Conservation (phyloP, 1,140 invertebrate genomes). For the Diabrotica undecimpunctata region DNA sequence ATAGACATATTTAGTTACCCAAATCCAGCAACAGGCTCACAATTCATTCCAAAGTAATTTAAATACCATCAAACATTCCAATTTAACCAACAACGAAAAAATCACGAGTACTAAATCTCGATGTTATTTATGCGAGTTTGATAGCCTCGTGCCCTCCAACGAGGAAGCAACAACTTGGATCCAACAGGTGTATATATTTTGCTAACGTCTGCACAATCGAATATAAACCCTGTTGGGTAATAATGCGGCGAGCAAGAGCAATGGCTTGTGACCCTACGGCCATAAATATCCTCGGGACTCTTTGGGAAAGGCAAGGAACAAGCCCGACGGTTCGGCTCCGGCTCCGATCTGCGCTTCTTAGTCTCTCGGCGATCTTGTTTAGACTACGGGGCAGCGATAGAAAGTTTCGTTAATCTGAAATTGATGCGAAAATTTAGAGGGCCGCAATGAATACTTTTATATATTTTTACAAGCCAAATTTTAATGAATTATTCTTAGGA, state of each 20-base stretch:
- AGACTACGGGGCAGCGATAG: too few species aligned
- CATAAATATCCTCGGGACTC: slow-evolving; percentile 46
- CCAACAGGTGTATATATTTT: slow-evolving; percentile 49
- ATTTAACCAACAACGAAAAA: background rate
- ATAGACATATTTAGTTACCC: too few species aligned
- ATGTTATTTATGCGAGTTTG: background rate
- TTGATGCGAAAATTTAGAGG: background rate
- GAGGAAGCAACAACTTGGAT: slow-evolving; percentile 35
- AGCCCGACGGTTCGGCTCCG: slow-evolving; percentile 24
- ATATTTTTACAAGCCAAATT: background rate
- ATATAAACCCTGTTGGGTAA: slow-evolving; percentile 47
- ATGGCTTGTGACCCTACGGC: slow-evolving; percentile 47
- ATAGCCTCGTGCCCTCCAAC: slow-evolving; percentile 4
- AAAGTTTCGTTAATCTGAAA: too few species aligned
- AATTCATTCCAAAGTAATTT: too few species aligned
- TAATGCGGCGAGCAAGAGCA: slow-evolving; percentile 48
- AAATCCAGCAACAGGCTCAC: too few species aligned
- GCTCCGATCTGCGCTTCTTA: background rate
- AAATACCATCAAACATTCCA: too few species aligned
- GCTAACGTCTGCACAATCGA: slow-evolving; percentile 42
- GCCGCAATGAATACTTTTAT: background rate
- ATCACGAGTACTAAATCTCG: background rate
- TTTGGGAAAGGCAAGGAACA: slow-evolving; percentile 22
- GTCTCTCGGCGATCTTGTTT: background rate
- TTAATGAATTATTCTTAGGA: too few species aligned